Percentiles rank a stretch among this genome's conserved stretches.
Conservation (phyloP, 2,113 vertebrate genomes). For the Perca fluviatilis region DNA sequence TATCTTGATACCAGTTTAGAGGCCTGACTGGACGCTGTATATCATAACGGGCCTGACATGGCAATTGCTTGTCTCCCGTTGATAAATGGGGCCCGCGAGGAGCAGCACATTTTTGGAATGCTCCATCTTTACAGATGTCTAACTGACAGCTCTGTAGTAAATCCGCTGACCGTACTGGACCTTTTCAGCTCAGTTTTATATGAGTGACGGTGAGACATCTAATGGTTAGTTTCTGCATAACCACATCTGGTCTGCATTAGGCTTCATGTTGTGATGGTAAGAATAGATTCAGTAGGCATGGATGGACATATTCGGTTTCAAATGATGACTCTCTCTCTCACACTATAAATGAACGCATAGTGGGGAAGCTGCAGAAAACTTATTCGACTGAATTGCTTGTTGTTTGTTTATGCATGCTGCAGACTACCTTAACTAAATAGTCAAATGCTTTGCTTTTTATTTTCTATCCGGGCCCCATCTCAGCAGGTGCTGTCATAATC, state of each 20-base stretch:
- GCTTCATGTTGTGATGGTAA: not conserved
- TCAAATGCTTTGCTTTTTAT: not conserved
- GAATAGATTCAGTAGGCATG: slow-evolving; percentile 1
- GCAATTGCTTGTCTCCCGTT: slow-evolving; percentile 42
- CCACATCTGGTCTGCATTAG: slow-evolving; percentile 54
- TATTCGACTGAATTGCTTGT: not conserved
- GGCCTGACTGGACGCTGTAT: slow-evolving; percentile 22
- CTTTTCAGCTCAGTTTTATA: slow-evolving; percentile 20
- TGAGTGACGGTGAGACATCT: slow-evolving; percentile 41
- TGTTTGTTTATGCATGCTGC: slow-evolving; percentile 27
- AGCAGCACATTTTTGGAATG: slow-evolving; percentile 47
- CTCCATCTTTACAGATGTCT: slow-evolving; percentile 54
- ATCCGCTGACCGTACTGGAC: slow-evolving; percentile 42
- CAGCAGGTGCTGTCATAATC: slow-evolving; percentile 65
- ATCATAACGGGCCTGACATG: slow-evolving; percentile 47
- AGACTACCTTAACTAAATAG: slow-evolving; percentile 16
- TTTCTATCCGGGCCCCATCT: slow-evolving; percentile 13
- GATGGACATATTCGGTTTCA: slow-evolving; percentile 25
- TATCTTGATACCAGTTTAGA: slow-evolving; percentile 53
- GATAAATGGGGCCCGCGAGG: slow-evolving; percentile 50
- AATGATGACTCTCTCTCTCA: slow-evolving; percentile 3
- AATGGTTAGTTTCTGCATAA: slow-evolving; percentile 30
- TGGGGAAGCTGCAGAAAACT: not conserved
- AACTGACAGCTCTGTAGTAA: slow-evolving; percentile 49
- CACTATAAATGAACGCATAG: not conserved